A percentile compares a stretch with the other conserved stretches of the same genome.
Evolutionary conservation across 2,888 invertebrate genomes (phyloP).

Genomic region (Xiphydria camelus): DNA sequence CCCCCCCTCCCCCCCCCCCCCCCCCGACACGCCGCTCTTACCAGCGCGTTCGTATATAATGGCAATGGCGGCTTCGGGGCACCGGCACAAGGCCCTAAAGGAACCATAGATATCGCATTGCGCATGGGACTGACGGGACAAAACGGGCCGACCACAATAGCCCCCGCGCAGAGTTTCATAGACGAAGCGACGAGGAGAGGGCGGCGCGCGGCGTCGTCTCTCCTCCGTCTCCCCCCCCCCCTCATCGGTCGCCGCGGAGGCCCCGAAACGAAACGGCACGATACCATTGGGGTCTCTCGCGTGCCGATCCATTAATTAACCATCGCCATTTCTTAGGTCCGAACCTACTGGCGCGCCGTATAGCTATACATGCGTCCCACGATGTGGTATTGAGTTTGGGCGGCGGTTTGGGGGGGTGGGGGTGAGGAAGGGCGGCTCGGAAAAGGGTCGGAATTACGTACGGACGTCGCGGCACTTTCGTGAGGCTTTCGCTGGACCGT

Average conservation of each 20-base stretch:
- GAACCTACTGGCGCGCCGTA: too few species aligned
- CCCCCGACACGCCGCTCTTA: too few species aligned
- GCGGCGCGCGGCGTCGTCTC: conserved; percentile 26
- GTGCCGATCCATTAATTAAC: conserved; percentile 54
- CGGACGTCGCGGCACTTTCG: too few species aligned
- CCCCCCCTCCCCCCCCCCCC: too few species aligned
- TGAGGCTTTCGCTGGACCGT: too few species aligned
- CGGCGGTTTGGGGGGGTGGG: too few species aligned
- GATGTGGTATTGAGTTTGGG: too few species aligned
- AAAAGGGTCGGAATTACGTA: too few species aligned
- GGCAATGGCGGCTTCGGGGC: conserved; percentile 40
- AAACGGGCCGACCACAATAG: conserved; percentile 52
- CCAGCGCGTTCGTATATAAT: too few species aligned
- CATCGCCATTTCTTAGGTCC: conserved; percentile 34
- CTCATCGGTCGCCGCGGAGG: conserved; percentile 6
- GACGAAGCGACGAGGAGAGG: conserved; percentile 17
- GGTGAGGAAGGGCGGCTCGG: too few species aligned
- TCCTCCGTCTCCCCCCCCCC: conserved; percentile 1
- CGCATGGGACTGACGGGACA: conserved; percentile 56
- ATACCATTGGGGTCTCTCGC: conserved; percentile 37
- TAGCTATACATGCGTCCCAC: too few species aligned
- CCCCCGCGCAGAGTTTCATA: conserved; percentile 9
- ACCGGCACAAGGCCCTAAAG: conserved; percentile 43
- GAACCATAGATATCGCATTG: conserved; percentile 56
- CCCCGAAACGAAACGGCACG: conserved; percentile 13